Evolutionary conservation across 2,113 vertebrate genomes (phyloP), one percentile per base, ranked within the genome.

Genomic region (Girardinichthys multiradiatus): DNA sequence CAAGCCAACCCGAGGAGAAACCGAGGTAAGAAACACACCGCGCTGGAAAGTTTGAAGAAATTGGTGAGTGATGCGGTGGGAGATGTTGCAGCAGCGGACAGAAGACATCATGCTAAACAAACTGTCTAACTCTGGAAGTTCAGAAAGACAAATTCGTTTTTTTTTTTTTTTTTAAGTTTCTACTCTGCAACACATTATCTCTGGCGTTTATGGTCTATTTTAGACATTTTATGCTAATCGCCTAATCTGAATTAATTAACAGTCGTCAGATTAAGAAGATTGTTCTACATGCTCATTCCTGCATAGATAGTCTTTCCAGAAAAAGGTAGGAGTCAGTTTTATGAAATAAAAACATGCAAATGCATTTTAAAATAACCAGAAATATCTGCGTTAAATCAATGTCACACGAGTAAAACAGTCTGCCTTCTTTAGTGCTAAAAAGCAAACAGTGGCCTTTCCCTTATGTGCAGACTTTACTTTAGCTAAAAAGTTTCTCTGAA

Each of bases 1-100:
- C 95, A 95, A 89, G 93, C 94, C 70, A 95, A 95, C 89, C 95
- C 94, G 13, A 91, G 90, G 80, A 93, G 94, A 26, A 95, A 93
- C 57, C 89, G 90, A 92, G 94, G 95, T 95, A 93, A 88, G 87
- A 62, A 68, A 27, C 59, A 71, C 12, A 70, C 75, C 1, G 63
- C 59, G 74, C 74, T 62, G 58, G 27, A 78, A 74, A 79, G 70
- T 81, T 87, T 82, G 67, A 7, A 74, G 1, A 74, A 89, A 71
- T 85, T 79, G 29, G n/a, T 71, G 15, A 77, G 30, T 59, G 81
- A 82, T 86, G 81, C 70, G 66, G 35, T 74, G 57, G 42, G 24
- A 54, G 76, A 70, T 84, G 77, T 63, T 64, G 68, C 65, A 28
- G 82, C 60, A n/a, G 76, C 42, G 57, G 33, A 35, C 48, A 27